These are phyloP conservation scores for Phainopepla nitens DNA, from an alignment of 2,113 vertebrate genomes.

Conservation along the genomic window DNA sequence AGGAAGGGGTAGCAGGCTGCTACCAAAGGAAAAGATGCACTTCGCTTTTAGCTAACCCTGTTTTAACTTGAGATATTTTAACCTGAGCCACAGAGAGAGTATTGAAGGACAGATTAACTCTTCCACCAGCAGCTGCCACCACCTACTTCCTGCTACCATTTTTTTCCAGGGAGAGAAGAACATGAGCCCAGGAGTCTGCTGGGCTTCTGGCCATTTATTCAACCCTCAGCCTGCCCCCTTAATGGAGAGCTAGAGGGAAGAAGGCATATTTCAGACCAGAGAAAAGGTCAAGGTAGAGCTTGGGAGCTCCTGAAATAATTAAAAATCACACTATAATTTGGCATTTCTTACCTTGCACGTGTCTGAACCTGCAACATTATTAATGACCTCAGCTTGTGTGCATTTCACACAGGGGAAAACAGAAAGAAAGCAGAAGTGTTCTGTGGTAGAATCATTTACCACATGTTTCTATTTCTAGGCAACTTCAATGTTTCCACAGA, in stretches of 20 bases:
- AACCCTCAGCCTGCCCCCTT: background rate
- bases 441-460: background rate
- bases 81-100: background rate
- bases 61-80: background rate
- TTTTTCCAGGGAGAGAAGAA: background rate
- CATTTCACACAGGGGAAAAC: background rate
- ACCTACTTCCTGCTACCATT: background rate
- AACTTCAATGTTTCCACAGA: background rate
- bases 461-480: background rate
- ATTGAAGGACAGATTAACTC: background rate
- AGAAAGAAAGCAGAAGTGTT: background rate
- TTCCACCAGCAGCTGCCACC: background rate
- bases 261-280: background rate
- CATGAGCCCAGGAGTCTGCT: background rate
- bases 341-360: background rate
- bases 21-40: background rate
- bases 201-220: background rate
- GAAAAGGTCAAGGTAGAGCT: background rate
- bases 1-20: fast-evolving
- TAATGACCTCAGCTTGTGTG: background rate
- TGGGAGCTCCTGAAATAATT: background rate
- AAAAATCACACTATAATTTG: background rate
- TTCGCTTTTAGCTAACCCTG: background rate
- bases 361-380: background rate
- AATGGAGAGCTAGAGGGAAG: background rate